These are phyloP conservation scores for Sinocyclocheilus anophthalmus DNA, from an alignment of 2,113 vertebrate genomes.

Conservation along the genomic window DNA sequence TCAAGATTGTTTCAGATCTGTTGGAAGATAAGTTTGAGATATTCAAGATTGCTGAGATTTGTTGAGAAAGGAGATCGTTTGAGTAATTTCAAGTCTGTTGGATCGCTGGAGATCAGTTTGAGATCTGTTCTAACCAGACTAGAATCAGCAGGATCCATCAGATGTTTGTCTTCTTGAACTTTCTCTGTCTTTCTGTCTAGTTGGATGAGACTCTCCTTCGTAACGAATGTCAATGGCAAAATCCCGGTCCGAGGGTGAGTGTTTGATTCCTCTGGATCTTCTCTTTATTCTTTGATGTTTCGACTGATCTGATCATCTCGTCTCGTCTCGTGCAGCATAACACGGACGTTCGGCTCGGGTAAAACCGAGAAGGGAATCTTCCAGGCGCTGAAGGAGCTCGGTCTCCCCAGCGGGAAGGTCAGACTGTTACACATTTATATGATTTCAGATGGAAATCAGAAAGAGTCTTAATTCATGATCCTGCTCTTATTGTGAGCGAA, in stretches of 20 bases:
- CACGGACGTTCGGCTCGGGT: slow-evolving; percentile 96
- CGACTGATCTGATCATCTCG: neutral
- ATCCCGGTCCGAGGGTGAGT: slow-evolving; percentile 96
- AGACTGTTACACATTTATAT: neutral
- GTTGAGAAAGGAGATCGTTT: no score
- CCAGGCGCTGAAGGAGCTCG: slow-evolving; percentile 96
- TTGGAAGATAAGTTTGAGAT: no score
- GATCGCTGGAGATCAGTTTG: no score
- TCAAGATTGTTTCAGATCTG: no score
- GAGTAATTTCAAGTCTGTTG: no score
- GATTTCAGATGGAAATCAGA: no score
- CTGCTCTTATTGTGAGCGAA: neutral
- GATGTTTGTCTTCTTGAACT: neutral
- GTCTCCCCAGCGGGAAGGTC: slow-evolving; percentile 98
- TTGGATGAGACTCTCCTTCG: slow-evolving; percentile 97
- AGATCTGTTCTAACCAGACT: neutral
- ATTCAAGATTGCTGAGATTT: no score
- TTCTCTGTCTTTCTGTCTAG: slow-evolving; percentile 68
- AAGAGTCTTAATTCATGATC: neutral
- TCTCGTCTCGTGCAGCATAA: slow-evolving; percentile 79
- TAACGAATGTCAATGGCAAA: slow-evolving; percentile 94
- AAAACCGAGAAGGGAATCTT: slow-evolving; percentile 99
- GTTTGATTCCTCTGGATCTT: neutral
- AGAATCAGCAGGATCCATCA: neutral
- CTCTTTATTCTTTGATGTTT: neutral